A percentile compares a stretch with the other conserved stretches of the same genome.
phyloP scores from a whole-genome alignment of 2,888 invertebrate species.

The Conomelus anceps region DNA sequence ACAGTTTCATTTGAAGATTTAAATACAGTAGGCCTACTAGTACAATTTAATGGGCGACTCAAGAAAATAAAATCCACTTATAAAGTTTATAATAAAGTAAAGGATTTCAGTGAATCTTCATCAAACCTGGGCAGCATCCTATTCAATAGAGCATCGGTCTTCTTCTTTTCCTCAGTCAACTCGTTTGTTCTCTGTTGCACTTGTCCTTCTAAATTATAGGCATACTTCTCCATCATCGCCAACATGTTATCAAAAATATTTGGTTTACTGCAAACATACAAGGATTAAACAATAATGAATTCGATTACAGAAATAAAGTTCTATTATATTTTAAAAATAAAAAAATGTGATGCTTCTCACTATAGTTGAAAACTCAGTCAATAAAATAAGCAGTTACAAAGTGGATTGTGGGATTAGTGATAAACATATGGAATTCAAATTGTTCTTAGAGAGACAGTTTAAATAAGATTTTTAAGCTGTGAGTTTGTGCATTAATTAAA shows the following conservation, averaged over 20 bases:
- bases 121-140: slow-evolving; percentile 77
- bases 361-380: no score
- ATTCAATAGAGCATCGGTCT: slow-evolving; percentile 74
- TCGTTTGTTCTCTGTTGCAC: slow-evolving; percentile 78
- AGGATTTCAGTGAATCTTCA: not conserved
- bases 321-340: not conserved
- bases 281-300: not conserved
- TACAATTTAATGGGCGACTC: not conserved
- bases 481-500: no score
- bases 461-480: no score
- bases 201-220: slow-evolving; percentile 73
- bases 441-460: no score
- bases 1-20: no score
- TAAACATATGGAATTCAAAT: no score
- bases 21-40: not conserved
- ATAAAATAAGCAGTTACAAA: no score
- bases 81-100: not conserved
- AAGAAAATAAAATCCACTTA: not conserved
- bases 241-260: slow-evolving; percentile 88
- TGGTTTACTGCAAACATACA: slow-evolving; percentile 53
- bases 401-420: no score
- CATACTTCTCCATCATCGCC: slow-evolving; percentile 86
- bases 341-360: no score
- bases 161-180: slow-evolving; percentile 72
- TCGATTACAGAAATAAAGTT: not conserved